Evolutionary conservation across 2,113 vertebrate species (phyloP), one percentile per base, ranked within the genome.

Genomic region (Corynorhinus townsendii): DNA sequence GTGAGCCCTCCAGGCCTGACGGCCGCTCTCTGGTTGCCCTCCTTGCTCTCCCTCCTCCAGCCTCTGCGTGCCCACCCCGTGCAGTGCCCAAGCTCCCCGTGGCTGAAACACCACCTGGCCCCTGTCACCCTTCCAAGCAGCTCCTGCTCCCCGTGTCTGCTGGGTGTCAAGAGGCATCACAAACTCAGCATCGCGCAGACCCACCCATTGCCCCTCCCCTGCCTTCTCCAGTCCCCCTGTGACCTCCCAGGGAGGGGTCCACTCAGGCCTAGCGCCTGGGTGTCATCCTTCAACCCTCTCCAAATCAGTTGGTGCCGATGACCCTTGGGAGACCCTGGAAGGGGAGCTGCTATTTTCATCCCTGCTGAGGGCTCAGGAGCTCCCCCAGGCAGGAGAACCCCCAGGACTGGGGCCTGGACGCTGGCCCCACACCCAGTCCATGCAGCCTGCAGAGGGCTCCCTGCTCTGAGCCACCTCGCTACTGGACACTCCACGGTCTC

Each of bases 351-450:
- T 30, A 40, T 5, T 28, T 22, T 43, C 62, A 4, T 15, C n/a
- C 15, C 4, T 19, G 0, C 2, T 0, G 3, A 30, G 72, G 33
- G 43, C 19, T 40, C 64, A 7, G 43, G 33, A 26, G 22, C 80
- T 19, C 22, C 19, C 47, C 43, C 33, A 22, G 24, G 35, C 2
- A 47, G n/a, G 54, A 16, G 66, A 17, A 22, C 20, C 0, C 6
- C 2, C 0, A 1, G 47, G 59, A 40, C 2, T 19, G 7, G 28
- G 24, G 17, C 80, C 47, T 20, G 47, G 79, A 40, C 3, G 1
- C 11, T 26, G 68, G 20, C 45, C 73, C 77, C 56, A 5, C 1
- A 0, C 1, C 4, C 19, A 3, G n/a, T 2, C 14, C 49, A 2
- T 10, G 16, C n/a, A 11, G 19, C 38, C 38, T 17, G 2, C 54